A percentile compares a stretch with the other conserved stretches of the same genome.
phyloP scores from a whole-genome alignment of 2,888 invertebrate species.

The Drosophila parthenogenetica region DNA sequence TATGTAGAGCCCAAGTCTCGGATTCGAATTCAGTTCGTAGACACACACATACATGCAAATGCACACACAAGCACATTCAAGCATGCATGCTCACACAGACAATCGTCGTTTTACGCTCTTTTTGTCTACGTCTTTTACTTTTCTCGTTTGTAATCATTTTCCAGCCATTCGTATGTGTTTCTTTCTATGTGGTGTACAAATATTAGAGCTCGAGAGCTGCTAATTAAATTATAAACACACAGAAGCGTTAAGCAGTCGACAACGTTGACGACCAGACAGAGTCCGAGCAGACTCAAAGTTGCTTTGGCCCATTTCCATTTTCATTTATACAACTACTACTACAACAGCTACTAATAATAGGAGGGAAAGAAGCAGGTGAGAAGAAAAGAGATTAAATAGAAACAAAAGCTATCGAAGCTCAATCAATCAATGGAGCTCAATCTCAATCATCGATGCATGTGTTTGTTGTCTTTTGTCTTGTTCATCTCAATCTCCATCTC shows the following conservation, averaged over 20 bases:
- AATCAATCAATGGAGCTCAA: slow-evolving; percentile 52
- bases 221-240: slow-evolving; percentile 81
- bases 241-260: slow-evolving; percentile 69
- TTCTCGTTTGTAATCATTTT: slow-evolving; percentile 81
- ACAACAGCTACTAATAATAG: slow-evolving; percentile 8
- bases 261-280: slow-evolving; percentile 33
- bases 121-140: slow-evolving; percentile 80
- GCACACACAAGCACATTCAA: slow-evolving; percentile 30
- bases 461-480: slow-evolving; percentile 29
- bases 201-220: slow-evolving; percentile 80
- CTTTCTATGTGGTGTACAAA: slow-evolving; percentile 71
- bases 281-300: slow-evolving; percentile 32
- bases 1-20: slow-evolving; percentile 37
- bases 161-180: slow-evolving; percentile 73
- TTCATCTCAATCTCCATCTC: slow-evolving; percentile 5
- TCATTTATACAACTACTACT: slow-evolving; percentile 18
- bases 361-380: slow-evolving; percentile 29
- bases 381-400: slow-evolving; percentile 21
- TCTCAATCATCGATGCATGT: slow-evolving; percentile 50
- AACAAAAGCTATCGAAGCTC: slow-evolving; percentile 38
- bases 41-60: slow-evolving; percentile 42
- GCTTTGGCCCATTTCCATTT: slow-evolving; percentile 61
- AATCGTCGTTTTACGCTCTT: slow-evolving; percentile 69
- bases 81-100: slow-evolving; percentile 31
- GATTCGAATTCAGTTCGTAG: slow-evolving; percentile 52